These are phyloP conservation scores for Blastomussa wellsi DNA, from an alignment of 92 coral and sea anemone species.

Conservation along the genomic window DNA sequence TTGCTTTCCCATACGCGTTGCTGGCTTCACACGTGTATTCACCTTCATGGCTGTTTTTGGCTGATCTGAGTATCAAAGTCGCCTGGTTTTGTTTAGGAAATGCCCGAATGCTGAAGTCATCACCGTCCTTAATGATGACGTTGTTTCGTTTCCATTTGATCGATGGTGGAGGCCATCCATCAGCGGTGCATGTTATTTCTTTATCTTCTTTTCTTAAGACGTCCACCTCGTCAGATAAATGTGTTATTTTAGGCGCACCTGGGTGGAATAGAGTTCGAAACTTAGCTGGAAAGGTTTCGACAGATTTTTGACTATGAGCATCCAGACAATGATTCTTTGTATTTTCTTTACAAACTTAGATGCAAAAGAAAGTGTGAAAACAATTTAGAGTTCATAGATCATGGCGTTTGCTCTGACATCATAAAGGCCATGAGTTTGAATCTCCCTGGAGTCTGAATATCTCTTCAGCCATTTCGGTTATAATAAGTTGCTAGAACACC, in stretches of 20 bases:
- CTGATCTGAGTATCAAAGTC: conserved; percentile 10
- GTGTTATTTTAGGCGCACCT: conserved; percentile 17
- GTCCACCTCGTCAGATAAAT: not conserved
- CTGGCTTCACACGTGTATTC: conserved; percentile 36
- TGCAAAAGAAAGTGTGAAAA: too few species aligned
- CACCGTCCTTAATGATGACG: not conserved
- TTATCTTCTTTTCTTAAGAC: not conserved
- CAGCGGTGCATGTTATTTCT: conserved; percentile 16
- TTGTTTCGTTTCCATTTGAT: conserved; percentile 17
- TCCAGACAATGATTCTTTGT: too few species aligned
- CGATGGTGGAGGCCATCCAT: conserved; percentile 33
- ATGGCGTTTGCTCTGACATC: too few species aligned
- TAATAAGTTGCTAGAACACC: too few species aligned
- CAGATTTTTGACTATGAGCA: too few species aligned
- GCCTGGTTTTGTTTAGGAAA: not conserved
- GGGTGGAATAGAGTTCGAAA: not conserved
- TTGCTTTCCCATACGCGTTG: conserved; percentile 25
- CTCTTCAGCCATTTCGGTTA: too few species aligned
- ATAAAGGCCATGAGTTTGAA: too few species aligned
- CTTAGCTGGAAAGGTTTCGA: not conserved
- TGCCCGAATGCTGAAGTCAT: not conserved
- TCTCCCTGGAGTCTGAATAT: too few species aligned
- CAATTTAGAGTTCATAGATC: too few species aligned
- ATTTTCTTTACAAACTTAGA: too few species aligned
- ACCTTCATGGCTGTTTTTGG: not conserved